These are phyloP conservation scores for Cyaniris semiargus DNA, from an alignment of 2,888 invertebrate genomes.

Conservation along the genomic window DNA sequence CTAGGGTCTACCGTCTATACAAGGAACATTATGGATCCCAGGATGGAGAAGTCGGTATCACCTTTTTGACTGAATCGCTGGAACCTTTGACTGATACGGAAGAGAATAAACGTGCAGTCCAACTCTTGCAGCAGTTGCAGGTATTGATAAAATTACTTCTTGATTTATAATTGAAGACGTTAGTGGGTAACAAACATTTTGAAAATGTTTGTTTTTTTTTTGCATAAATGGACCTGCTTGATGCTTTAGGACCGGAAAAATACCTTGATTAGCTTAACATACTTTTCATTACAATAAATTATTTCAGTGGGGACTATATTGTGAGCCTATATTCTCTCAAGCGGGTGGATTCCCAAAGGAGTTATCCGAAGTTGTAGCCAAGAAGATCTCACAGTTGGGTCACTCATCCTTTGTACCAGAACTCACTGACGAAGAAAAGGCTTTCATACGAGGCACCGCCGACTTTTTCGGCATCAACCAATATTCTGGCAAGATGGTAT, in stretches of 20 bases:
- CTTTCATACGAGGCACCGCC: constrained; percentile 49
- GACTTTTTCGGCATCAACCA: constrained; percentile 79
- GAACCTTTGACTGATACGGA: constrained; percentile 61
- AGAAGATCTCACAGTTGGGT: constrained; percentile 70
- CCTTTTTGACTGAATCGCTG: constrained; percentile 77
- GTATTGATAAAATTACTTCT: constrained; percentile 34
- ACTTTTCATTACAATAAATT: too few relatives aligned
- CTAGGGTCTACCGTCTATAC: constrained; percentile 63
- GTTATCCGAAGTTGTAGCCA: constrained; percentile 76
- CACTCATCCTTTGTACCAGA: constrained; percentile 63
- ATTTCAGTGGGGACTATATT: constrained; percentile 76
- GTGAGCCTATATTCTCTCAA: constrained; percentile 79
- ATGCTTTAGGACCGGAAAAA: too few relatives aligned
- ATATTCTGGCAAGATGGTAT: constrained; percentile 70
- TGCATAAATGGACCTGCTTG: too few relatives aligned
- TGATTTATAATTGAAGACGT: too few relatives aligned
- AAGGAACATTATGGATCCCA: constrained; percentile 56
- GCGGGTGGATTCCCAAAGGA: constrained; percentile 81
- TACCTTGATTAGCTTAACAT: too few relatives aligned
- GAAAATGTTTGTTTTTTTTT: too few relatives aligned
- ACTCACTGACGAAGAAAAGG: constrained; percentile 60
- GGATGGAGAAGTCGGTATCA: constrained; percentile 63
- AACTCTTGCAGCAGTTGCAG: constrained; percentile 58
- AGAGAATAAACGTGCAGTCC: constrained; percentile 62
- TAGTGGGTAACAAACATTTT: too few relatives aligned